Evolutionary conservation across 2,113 vertebrate species (phyloP).

Genomic region (Sterrhoptilus dennistouni): DNA sequence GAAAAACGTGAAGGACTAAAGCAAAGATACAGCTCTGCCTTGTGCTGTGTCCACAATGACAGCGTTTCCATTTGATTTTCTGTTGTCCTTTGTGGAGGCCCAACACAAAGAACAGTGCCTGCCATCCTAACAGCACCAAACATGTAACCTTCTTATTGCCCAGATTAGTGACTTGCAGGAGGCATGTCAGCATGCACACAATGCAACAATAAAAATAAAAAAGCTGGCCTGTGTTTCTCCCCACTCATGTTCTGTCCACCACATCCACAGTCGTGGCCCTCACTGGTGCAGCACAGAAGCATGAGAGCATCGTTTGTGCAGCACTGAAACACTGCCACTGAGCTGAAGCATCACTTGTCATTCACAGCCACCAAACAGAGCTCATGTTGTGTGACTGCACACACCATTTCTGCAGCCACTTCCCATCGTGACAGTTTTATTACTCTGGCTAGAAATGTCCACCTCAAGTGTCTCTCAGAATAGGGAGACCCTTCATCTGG

Average conservation of each 20-base stretch:
- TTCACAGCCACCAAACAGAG: neutral
- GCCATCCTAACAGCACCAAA: neutral
- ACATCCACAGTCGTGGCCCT: accelerated
- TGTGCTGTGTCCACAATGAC: neutral
- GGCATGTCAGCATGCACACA: accelerated
- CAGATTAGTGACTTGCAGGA: neutral
- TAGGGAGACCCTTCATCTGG: neutral
- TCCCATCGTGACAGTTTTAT: neutral
- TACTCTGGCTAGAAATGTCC: neutral
- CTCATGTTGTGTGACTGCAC: neutral
- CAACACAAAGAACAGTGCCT: neutral
- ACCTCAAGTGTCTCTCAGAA: neutral
- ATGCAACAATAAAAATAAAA: neutral
- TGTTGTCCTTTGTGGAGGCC: neutral
- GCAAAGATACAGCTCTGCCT: neutral
- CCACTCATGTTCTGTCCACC: neutral
- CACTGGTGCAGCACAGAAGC: neutral
- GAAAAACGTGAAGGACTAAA: neutral
- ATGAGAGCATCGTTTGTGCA: neutral
- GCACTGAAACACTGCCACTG: neutral
- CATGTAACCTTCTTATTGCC: neutral
- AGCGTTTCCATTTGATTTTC: neutral
- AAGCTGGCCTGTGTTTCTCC: neutral
- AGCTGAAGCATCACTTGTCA: neutral
- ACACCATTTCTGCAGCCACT: neutral